Base-by-base conservation (phyloP, 2,888 invertebrate genomes). In the Drosophila ustulata region DNA sequence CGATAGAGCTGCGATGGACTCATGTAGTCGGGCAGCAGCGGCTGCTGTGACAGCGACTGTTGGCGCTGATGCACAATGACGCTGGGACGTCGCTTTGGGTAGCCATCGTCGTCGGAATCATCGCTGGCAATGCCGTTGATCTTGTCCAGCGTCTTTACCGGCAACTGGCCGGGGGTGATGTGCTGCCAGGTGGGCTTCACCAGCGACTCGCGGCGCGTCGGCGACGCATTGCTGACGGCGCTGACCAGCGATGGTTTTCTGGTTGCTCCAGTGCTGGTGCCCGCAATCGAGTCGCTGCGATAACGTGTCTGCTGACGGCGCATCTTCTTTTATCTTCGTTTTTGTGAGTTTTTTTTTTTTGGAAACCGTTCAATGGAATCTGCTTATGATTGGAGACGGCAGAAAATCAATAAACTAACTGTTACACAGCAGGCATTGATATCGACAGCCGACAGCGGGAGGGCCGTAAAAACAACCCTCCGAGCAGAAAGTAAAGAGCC, bases 161-260 rank as follows among this genome's bases (percentile, higher is more conserved):
- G 90, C 67, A 92, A 75, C 73, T 92, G 92, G 30, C 92, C 92
- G 0, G 92, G 92, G 3, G 90, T 91, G 32, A 92, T 92, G 73
- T 92, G 91, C 82, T 92, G 93, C 92, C 92, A 92, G 37, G 93
- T 92, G 45, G 92, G 92, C 66, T 93, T 93, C 25, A 92, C 92
- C 66, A 93, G 67, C 0, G 93, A 93, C 47, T 93, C 92, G 9
- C 92, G 90, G 0, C 93, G 86, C 64, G 86, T 66, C 63, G 81
- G 71, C 66, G 87, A 70, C 1, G 78, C 77, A 69, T 30, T 71
- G 70, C 67, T 74, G 28, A 59, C 39, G 2, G 73, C 59, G 2
- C 58, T 50, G 41, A 69, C 49, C 32, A 88, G 59, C 11, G 90
- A 88, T 26, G 83, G 34, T 28, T 80, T 89, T 1, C 89, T 65